Evolutionary conservation across 2,888 invertebrate species (phyloP), one percentile per base, ranked within the genome.

Genomic region (Ashinkailepas kermadecensis): DNA sequence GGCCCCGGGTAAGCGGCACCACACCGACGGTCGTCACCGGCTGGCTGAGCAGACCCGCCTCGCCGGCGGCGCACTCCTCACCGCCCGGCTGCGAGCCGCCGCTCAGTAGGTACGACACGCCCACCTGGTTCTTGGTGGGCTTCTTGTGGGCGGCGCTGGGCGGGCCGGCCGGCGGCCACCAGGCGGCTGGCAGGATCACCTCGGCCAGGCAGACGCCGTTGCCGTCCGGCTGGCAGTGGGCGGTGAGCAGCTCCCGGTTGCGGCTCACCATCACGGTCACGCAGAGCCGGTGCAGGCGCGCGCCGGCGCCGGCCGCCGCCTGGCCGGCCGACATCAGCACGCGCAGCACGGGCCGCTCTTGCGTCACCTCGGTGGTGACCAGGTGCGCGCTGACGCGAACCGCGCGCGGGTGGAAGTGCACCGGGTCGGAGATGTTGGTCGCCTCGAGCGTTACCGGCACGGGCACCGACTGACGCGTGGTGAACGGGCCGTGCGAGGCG

Each of bases 301-400:
- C 85, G 84, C 82, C 86, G n/a, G 85, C 82, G 93, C 93, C 84
- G 70, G n/a, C 70, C 18, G 39, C 85, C 82, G 86, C 86, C 58
- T 15, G 59, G 7, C 94, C 95, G 25, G 95, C 94, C 88, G 97
- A 97, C 88, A 97, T 96, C 56, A 97, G 90, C 13, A 97, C 96
- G 83, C 97, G 91, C 67, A 97, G 89, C n/a, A 95, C 93, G 0
- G 97, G 97, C 25, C 94, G 93, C 87, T 97, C 96, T 80, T 95
- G 91, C 0, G 95, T 93, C 81, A 97, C 91, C 86, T 93, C 93
- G 82, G 91, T 90, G 81, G 94, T 93, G n/a, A 97, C 97, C 82
- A 97, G 90, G 88, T 97, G 97, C 11, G 96, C 97, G 70, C 95
- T 96, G 89, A 97, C 94, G 87, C 97, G 97, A 85, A 96, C 89